Evolutionary conservation across 1,140 invertebrate species (phyloP), one percentile per base, ranked within the genome.

Genomic region (Sycobia sp.): DNA sequence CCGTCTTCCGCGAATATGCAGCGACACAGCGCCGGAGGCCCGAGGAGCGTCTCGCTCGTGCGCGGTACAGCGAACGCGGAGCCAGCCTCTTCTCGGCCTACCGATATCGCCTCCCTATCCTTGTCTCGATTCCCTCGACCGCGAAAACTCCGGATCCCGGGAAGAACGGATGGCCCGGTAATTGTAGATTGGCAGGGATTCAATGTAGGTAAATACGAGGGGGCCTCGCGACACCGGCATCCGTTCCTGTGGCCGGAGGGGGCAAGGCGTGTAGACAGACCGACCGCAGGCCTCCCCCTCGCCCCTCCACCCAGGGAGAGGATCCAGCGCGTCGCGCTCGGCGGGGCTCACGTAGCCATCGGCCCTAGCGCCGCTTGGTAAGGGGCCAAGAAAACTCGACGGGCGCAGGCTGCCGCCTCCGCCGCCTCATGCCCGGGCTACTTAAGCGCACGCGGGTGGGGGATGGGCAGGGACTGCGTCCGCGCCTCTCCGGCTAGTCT

Each of bases 151-250:
- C 29, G 29, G n/a, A n/a, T n/a, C n/a, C n/a, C n/a, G n/a, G 51
- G 43, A 55, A 78, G 77, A 77, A 77, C 74, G 76, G 76, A 75
- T 76, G 80, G 78, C 75, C n/a, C 75, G 75, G 78, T 80, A 81
- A 81, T 81, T 80, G 78, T 81, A 76, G 74, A 75, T 81, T 81
- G 79, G 79, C 79, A 81, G 75, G 70, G 78, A 80, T 81, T 81
- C 79, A 81, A 80, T 80, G 79, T 80, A 79, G 74, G 79, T 78
- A 81, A 81, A 80, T 79, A 81, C 73, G 72, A 68, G 65, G 72
- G 73, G 73, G 67, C 72, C 18, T 13, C 18, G 16, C 49, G 49
- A 22, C 43, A 23, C 43, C 67, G 65, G 67, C 66, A 66, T 70
- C n/a, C n/a, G n/a, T n/a, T n/a, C n/a, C n/a, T n/a, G n/a, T n/a